These are phyloP conservation scores for Bradynema listronoti DNA, from an alignment of 1,140 invertebrate species.

Conservation along the genomic window DNA sequence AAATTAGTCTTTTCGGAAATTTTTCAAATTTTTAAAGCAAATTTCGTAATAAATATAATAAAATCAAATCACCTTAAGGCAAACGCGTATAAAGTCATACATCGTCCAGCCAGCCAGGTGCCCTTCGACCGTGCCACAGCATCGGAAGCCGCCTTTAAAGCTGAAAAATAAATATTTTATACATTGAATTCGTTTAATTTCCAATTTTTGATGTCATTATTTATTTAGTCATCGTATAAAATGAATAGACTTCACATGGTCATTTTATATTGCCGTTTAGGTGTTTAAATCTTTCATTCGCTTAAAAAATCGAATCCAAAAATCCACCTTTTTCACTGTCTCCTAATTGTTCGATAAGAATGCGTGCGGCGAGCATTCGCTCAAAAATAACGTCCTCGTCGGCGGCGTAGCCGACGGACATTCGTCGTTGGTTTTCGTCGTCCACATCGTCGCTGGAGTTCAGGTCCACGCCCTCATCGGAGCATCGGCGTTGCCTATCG, in stretches of 20 bases:
- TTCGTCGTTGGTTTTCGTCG: background rate
- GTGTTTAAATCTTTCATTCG: too few relatives aligned
- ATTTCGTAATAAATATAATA: too few relatives aligned
- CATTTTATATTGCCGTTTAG: too few relatives aligned
- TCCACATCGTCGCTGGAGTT: background rate
- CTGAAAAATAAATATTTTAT: slow-evolving; percentile 25
- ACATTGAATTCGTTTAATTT: background rate
- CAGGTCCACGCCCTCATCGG: too few relatives aligned
- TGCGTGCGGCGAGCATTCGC: slow-evolving; percentile 39
- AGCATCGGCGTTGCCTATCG: too few relatives aligned
- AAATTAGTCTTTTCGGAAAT: too few relatives aligned
- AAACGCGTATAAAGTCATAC: slow-evolving; percentile 45
- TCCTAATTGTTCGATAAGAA: slow-evolving; percentile 48
- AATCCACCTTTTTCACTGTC: slow-evolving; percentile 37
- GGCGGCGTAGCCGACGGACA: slow-evolving; percentile 9
- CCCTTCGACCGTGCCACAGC: slow-evolving; percentile 34
- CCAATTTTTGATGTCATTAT: slow-evolving; percentile 9
- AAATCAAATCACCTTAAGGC: slow-evolving; percentile 39
- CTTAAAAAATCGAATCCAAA: background rate
- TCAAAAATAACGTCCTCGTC: slow-evolving; percentile 19
- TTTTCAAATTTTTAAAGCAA: too few relatives aligned
- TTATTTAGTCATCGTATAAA: too few relatives aligned
- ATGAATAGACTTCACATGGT: too few relatives aligned
- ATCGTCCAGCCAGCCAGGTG: slow-evolving; percentile 39
- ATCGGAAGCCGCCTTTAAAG: slow-evolving; percentile 40